These are phyloP conservation scores for Neomicropteryx cornuta DNA, from an alignment of 1,140 invertebrate genomes.

Conservation along the genomic window DNA sequence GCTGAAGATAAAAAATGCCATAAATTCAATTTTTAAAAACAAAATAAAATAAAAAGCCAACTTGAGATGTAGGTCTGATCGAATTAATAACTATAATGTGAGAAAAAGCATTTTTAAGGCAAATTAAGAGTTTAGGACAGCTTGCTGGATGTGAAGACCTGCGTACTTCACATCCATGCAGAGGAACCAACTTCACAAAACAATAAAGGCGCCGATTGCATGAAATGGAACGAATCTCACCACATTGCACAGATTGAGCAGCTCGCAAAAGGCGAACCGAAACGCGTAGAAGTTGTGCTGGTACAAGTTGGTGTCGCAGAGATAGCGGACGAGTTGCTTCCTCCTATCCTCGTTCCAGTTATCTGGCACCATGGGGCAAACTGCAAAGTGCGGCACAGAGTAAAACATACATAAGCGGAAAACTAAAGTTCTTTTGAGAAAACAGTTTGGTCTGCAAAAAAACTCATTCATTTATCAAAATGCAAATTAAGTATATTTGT, in stretches of 20 bases:
- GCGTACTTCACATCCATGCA: no score
- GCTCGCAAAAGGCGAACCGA: slow-evolving; percentile 58
- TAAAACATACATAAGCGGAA: not conserved
- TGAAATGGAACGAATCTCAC: no score
- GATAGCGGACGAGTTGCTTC: slow-evolving; percentile 40
- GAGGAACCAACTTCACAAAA: no score
- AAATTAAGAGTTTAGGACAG: no score
- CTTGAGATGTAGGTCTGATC: no score
- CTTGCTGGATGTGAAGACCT: no score
- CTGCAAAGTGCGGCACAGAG: slow-evolving; percentile 15
- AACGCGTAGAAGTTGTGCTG: slow-evolving; percentile 56
- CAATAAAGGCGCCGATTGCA: no score
- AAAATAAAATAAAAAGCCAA: no score
- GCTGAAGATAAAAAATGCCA: slow-evolving; percentile 24
- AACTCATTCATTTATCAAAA: no score
- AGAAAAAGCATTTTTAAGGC: no score
- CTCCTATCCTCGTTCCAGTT: slow-evolving; percentile 42
- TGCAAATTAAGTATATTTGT: no score
- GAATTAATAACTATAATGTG: no score
- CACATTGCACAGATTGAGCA: slow-evolving; percentile 58
- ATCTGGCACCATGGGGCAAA: slow-evolving; percentile 37
- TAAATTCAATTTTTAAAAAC: not conserved
- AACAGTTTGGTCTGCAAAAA: slow-evolving; percentile 20
- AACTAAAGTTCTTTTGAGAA: not conserved
- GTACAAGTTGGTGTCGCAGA: slow-evolving; percentile 39